Base-by-base conservation (phyloP, 1,140 invertebrate genomes). In the Calephelis nemesis region DNA sequence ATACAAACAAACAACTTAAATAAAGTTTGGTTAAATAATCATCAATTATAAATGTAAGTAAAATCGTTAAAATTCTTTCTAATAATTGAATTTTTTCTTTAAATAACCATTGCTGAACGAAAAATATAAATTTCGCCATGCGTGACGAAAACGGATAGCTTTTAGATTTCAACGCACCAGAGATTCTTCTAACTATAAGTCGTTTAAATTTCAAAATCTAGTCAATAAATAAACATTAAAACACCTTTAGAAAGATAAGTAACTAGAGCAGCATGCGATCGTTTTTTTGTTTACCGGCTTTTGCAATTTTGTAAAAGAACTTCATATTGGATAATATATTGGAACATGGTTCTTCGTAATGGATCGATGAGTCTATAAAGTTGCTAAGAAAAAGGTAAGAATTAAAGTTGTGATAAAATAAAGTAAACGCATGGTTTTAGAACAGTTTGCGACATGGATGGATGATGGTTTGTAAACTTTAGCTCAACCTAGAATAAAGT, bases 121-220 rank as follows among this genome's bases (percentile, higher is more conserved):
- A 50, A 65, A 15, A 65, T 50, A 19, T n/a, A 65, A 54, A 39
- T 8, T 58, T 4, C 6, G 30, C 15, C 30, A 47, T 47, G 50
- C 49, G 40, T 45, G 30, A 66, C 47, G 45, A 45, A 45, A 65
- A 15, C 48, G 49, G 48, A 65, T 15, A 45, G 13, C 52, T 58
- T 66, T 54, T 58, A 47, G 40, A 54, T 66, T 52, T 66, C 42
- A 66, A 66, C 52, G 65, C 65, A 66, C 52, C 40, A 42, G 40
- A 66, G 65, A 54, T 10, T 66, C 50, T 45, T 12, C 5, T 66
- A 66, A 66, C 45, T n/a, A n/a, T n/a, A n/a, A n/a, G n/a, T n/a
- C n/a, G n/a, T n/a, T n/a, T n/a, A n/a, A n/a, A n/a, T n/a, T 54
- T 54, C 40, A 45, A 58, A 58, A 45, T 54, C n/a, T 66, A 66